Evolutionary conservation across 2,888 invertebrate genomes (phyloP), one percentile per base, ranked within the genome.

Genomic region (Arrhopalites spinosus): DNA sequence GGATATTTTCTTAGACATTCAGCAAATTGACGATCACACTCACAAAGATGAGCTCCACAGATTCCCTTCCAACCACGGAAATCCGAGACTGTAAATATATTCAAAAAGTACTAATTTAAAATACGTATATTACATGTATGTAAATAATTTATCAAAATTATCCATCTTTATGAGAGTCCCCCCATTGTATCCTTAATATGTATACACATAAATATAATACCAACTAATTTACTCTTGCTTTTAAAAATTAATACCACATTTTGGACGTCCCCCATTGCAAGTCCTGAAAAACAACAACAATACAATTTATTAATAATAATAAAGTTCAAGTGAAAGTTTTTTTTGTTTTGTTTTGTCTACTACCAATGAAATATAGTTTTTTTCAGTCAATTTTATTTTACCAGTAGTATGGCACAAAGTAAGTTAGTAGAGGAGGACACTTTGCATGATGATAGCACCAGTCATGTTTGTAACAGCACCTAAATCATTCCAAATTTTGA

Each of bases 391-490:
- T n/a, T n/a, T n/a, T n/a, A n/a, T n/a, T n/a, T n/a, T n/a, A n/a
- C n/a, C 95, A 95, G 83, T 92, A 90, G 85, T 95, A 95, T 1
- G 94, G 94, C 80, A 93, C 91, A 84, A 95, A 91, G 87, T 95
- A 95, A 77, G 93, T 92, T 23, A 93, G 88, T 85, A 91, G 91
- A 85, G 91, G 89, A 2, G 92, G 92, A 83, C 95, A 95, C 83
- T 90, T 90, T 73, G 93, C 90, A 73, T 89, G 88, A 81, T 91
- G 90, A 85, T 95, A 95, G 85, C 95, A 95, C 86, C 91, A 90
- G 86, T 95, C 95, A 85, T 95, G 95, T 84, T 90, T 88, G 83
- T 91, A 90, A 84, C 95, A 95, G 85, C 95, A 95, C 82, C 92
- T 92, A 87, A 85, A 20, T 20, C 53, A 53, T 17, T 20, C 17